Conservation (phyloP, 2,113 vertebrate genomes). For the Aleadryas rufinucha region DNA sequence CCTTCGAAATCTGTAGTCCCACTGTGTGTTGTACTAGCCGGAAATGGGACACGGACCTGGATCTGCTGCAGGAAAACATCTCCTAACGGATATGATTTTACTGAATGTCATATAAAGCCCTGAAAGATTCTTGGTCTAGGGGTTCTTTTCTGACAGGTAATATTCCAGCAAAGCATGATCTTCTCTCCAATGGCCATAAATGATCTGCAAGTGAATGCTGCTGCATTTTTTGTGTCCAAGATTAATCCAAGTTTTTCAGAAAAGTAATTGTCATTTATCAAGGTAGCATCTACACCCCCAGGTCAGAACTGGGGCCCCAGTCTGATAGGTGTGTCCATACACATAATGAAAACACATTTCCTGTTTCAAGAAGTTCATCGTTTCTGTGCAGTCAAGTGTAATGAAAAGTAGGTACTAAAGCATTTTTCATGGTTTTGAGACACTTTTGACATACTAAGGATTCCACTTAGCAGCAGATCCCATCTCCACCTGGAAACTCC, state of each 20-base stretch:
- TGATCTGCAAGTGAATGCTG: not conserved
- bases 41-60: conserved; percentile 28
- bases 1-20: conserved; percentile 55
- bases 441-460: not conserved
- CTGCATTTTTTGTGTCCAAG: not conserved
- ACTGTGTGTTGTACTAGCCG: conserved; percentile 8
- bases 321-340: not conserved
- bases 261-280: conserved; percentile 31
- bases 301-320: not conserved
- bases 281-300: not conserved
- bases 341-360: conserved; percentile 3
- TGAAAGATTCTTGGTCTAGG: conserved; percentile 16
- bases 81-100: conserved; percentile 42
- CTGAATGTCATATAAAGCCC: conserved; percentile 16
- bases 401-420: not conserved
- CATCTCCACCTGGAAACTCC: not conserved
- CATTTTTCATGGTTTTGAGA: not conserved
- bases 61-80: conserved; percentile 45
- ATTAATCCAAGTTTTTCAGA: not conserved
- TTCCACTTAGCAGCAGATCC: not conserved
- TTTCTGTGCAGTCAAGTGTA: not conserved
- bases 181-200: conserved; percentile 9
- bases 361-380: not conserved
- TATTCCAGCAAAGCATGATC: not conserved
- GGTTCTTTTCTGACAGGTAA: conserved; percentile 47